These are phyloP conservation scores for Euleptes europaea DNA, from an alignment of 2,113 vertebrate genomes.

Conservation along the genomic window DNA sequence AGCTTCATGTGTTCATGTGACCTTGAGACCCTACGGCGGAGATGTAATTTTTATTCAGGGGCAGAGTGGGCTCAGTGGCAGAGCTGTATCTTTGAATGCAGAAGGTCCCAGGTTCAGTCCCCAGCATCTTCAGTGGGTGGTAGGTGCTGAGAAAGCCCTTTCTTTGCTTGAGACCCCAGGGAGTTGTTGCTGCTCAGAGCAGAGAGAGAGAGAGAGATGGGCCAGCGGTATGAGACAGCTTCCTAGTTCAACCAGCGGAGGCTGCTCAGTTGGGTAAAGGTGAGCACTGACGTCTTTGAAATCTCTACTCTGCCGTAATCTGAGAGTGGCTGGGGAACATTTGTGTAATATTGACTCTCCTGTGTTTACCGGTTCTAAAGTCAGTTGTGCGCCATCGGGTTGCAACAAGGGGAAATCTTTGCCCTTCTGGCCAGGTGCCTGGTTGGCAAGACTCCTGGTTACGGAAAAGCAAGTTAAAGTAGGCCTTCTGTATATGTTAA, in stretches of 20 bases:
- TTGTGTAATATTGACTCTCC: background rate
- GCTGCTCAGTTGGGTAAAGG: background rate
- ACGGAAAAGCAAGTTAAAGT: background rate
- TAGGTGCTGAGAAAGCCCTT: too few species aligned
- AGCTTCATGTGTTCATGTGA: too few species aligned
- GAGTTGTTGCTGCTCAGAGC: too few species aligned
- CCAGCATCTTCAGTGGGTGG: too few species aligned
- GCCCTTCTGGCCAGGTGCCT: background rate
- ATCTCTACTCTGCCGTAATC: background rate
- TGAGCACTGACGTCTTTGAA: background rate
- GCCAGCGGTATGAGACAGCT: too few species aligned
- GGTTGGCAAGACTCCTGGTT: background rate
- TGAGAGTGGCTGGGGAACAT: background rate
- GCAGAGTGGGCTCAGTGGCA: too few species aligned
- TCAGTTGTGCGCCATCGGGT: background rate
- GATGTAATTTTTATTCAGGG: too few species aligned
- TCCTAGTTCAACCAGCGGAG: background rate
- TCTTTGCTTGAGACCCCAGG: too few species aligned
- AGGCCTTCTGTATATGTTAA: background rate
- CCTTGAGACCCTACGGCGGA: too few species aligned
- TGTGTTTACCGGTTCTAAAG: background rate
- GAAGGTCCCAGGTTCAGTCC: too few species aligned
- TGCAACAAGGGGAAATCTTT: background rate
- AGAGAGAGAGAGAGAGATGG: too few species aligned
- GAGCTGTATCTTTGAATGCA: too few species aligned